Conservation (phyloP, 2,888 invertebrate species). For the Unio delphinus region DNA sequence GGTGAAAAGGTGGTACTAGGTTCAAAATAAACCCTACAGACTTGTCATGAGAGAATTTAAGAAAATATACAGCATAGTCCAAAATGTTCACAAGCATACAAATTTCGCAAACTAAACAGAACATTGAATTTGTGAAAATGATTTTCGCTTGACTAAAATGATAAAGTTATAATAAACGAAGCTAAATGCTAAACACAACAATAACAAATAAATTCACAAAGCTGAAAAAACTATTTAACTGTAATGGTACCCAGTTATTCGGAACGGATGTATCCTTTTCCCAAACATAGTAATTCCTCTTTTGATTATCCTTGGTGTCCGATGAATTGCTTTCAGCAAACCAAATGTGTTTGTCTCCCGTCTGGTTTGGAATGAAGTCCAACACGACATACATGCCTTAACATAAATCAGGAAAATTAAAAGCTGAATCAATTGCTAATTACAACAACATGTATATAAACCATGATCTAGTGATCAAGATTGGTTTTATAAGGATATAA, state of each 20-base stretch:
- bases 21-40: too few species aligned
- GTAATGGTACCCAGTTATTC: slow-evolving; percentile 64
- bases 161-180: too few species aligned
- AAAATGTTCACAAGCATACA: too few species aligned
- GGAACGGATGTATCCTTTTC: slow-evolving; percentile 47
- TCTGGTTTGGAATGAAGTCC: slow-evolving; percentile 80
- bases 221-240: background rate
- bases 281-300: slow-evolving; percentile 87
- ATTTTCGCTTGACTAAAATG: too few species aligned
- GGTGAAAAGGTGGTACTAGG: too few species aligned
- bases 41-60: too few species aligned
- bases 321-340: slow-evolving; percentile 77
- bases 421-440: too few species aligned
- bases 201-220: background rate
- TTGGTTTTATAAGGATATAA: too few species aligned
- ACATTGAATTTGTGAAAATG: too few species aligned
- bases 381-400: slow-evolving; percentile 84
- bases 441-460: background rate
- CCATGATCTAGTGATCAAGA: background rate
- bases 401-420: background rate
- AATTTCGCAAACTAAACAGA: too few species aligned
- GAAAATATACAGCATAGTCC: too few species aligned
- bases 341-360: slow-evolving; percentile 79
- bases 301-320: slow-evolving; percentile 75
- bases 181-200: too few species aligned